These are phyloP conservation scores for Amblyteles armatorius DNA, from an alignment of 2,888 invertebrate genomes.

Conservation along the genomic window DNA sequence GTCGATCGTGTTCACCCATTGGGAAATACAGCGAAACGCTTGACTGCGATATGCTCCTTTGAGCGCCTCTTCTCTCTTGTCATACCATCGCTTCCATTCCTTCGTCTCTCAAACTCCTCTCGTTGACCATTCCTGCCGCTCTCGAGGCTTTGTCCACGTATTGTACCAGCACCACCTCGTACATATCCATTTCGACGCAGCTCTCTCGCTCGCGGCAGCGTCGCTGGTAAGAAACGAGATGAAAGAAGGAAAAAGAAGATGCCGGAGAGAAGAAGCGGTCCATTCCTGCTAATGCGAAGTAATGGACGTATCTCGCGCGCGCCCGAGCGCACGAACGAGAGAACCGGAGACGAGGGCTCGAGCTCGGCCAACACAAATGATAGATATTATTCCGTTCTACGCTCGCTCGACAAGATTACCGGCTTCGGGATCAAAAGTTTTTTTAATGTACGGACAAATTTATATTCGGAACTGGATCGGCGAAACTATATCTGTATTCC, in stretches of 20 bases:
- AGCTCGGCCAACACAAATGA: slow-evolving; percentile 36
- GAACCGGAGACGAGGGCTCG: slow-evolving; percentile 12
- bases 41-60: slow-evolving; percentile 56
- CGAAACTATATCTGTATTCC: no score
- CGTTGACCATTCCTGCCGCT: slow-evolving; percentile 64
- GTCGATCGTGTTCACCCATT: slow-evolving; percentile 61
- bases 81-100: slow-evolving; percentile 22
- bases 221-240: slow-evolving; percentile 5
- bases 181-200: neutral
- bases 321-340: slow-evolving; percentile 29
- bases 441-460: neutral
- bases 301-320: slow-evolving; percentile 62
- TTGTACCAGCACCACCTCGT: slow-evolving; percentile 36
- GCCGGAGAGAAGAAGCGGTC: slow-evolving; percentile 61
- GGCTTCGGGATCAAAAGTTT: neutral
- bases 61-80: neutral
- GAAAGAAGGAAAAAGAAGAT: slow-evolving; percentile 52
- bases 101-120: slow-evolving; percentile 12
- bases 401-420: neutral
- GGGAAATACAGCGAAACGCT: slow-evolving; percentile 58
- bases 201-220: slow-evolving; percentile 23
- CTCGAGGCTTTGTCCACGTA: slow-evolving; percentile 58
- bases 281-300: slow-evolving; percentile 65
- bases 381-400: slow-evolving; percentile 35
- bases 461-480: neutral